Base-by-base conservation (phyloP, 2,113 vertebrate species). In the Microtus pennsylvanicus region DNA sequence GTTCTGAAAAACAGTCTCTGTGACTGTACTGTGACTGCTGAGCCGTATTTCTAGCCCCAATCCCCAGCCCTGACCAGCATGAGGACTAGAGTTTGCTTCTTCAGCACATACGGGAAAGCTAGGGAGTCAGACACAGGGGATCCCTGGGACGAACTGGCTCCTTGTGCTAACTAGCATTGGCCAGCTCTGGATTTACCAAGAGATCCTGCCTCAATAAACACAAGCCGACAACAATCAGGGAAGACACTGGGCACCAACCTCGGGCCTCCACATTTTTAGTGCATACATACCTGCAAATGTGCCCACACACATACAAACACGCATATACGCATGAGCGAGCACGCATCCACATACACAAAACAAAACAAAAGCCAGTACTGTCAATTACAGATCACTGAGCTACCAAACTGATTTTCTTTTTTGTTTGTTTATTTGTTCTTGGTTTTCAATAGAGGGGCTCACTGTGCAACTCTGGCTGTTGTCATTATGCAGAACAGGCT, bases 361-460 rank as follows among this genome's bases (percentile, higher is more conserved):
- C 55, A 58, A 58, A 58, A 58, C 17, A 72, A 72, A 24, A 61
- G 28, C 61, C 12, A 65, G n/a, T 42, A 65, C 47, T 96, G 45
- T 89, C 82, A 74, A 80, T 28, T 91, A 90, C 58, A 90, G 22
- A 90, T 74, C 69, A n/a, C 87, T 88, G 69, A 93, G 47, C 28
- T 67, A 93, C n/a, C 38, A 92, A 77, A 85, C 30, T 17, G 50
- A 19, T 58, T 82, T 81, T 81, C 47, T 81, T n/a, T n/a, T 58
- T 13, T 55, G 28, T 80, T 58, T 58, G 2, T 58, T 58, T 61
- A 11, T 58, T 58, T 22, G 30, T 11, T 77, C 50, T 80, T 16
- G 75, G 45, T 77, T 77, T 47, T 58, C 22, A 7, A 61, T 24
- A 63, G 13, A 63, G 58, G 3, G 81, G 42, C 10, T 83, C 55